Base-by-base conservation (phyloP, 2,113 vertebrate genomes). In the Plecturocebus donacophilus region DNA sequence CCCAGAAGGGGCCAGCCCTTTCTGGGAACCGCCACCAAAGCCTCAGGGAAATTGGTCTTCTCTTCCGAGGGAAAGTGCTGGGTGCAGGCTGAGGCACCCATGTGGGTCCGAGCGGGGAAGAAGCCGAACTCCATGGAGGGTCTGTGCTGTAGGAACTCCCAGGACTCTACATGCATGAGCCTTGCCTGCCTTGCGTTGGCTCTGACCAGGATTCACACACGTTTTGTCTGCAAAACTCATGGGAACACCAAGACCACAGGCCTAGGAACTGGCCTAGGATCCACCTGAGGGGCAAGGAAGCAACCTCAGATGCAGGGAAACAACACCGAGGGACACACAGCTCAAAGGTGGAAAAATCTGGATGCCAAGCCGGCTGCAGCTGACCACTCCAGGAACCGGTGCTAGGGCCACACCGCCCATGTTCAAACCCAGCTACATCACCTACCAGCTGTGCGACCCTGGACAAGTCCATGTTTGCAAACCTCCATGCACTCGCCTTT, bases 1-100 rank as follows among this genome's bases (percentile, higher is more conserved):
- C 96, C 97, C 89, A 96, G 95, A 95, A 97, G 75, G 35, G 94
- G 87, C 40, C 0, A 14, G 42, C 49, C 80, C 80, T 90, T 93
- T 96, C 96, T 92, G 21, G 2, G 83, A 92, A 91, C 20, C 1
- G 1, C 79, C 27, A 16, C 64, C 86, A 19, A 12, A 73, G 38
- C 95, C 91, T 92, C 35, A 6, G 91, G 49, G 73, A 90, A 90
- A 38, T 10, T 5, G 2, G 35, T 13, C 42, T 70, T 68, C 73
- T 81, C 79, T 97, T 85, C 73, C n/a, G 0, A 20, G 20, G 52
- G 86, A 91, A 49, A 56, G 32, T 5, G 38, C 77, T 17, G 20
- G 27, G 6, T 38, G 25, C 32, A 6, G 14, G 21, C 40, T 7
- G 6, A 77, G 68, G 23, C 10, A 20, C 61, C 17, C 23, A 27